phyloP scores from a whole-genome alignment of 2,797 vertebrate genomes.

The Moxostoma hubbsi region DNA sequence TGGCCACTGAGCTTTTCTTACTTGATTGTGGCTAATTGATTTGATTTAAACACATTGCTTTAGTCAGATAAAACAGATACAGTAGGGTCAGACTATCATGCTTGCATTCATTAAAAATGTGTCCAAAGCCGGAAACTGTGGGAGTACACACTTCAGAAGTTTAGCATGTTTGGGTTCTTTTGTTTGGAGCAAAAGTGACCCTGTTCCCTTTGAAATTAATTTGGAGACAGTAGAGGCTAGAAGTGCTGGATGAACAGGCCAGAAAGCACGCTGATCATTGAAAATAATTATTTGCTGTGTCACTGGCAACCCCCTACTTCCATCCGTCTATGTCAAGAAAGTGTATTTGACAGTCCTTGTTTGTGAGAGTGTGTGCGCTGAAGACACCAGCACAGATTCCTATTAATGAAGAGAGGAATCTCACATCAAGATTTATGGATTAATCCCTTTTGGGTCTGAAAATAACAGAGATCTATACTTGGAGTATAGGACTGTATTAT shows the following conservation, averaged over 20 bases:
- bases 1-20: too few relatives aligned
- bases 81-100: too few relatives aligned
- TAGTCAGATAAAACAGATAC: too few relatives aligned
- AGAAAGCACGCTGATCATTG: slow-evolving; percentile 55
- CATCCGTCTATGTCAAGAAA: slow-evolving; percentile 63
- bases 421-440: slow-evolving; percentile 85
- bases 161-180: background rate
- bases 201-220: slow-evolving; percentile 51
- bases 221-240: slow-evolving; percentile 47
- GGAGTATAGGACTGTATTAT: too few relatives aligned
- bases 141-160: background rate
- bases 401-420: slow-evolving; percentile 79
- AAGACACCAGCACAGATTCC: slow-evolving; percentile 68
- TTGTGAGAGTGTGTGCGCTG: slow-evolving; percentile 43
- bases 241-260: slow-evolving; percentile 49
- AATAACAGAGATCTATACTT: slow-evolving; percentile 85
- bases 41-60: too few relatives aligned
- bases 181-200: slow-evolving; percentile 4
- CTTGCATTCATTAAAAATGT: too few relatives aligned
- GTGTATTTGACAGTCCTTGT: slow-evolving; percentile 59
- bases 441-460: slow-evolving; percentile 81
- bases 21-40: too few relatives aligned
- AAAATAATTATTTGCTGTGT: slow-evolving; percentile 61
- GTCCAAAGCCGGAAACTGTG: too few relatives aligned
- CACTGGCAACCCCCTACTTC: slow-evolving; percentile 58